Percentiles rank a stretch among this genome's conserved stretches.
Conservation (phyloP, 1,140 invertebrate species). For the Scaptomyza graminum region DNA sequence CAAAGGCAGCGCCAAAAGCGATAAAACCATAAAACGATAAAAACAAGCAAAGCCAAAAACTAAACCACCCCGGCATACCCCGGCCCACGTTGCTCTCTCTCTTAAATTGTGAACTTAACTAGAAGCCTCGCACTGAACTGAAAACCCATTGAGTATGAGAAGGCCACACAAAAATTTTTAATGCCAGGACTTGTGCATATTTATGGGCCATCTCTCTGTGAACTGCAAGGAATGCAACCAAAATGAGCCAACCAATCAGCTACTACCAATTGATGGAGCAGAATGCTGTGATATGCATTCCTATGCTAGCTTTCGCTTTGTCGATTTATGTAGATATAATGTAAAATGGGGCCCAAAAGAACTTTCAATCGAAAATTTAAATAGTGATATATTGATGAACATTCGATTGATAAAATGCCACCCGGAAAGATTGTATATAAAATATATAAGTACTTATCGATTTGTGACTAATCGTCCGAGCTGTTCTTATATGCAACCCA, state of each 20-base stretch:
- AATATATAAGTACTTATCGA: conserved; percentile 51
- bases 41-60: conserved; percentile 22
- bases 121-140: conserved; percentile 5
- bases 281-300: conserved; percentile 6
- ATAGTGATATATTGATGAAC: conserved; percentile 41
- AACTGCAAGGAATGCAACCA: conserved; percentile 46
- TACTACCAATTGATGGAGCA: conserved; percentile 1
- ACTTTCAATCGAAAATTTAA: conserved; percentile 26
- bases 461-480: conserved; percentile 38
- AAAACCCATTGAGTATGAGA: background rate
- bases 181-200: conserved; percentile 64
- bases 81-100: background rate
- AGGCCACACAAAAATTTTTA: conserved; percentile 55
- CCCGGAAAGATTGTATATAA: conserved; percentile 42
- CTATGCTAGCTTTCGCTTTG: background rate
- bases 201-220: conserved; percentile 58
- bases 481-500: conserved; percentile 23
- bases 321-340: background rate
- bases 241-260: conserved; percentile 38
- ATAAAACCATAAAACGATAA: conserved; percentile 50
- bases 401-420: conserved; percentile 46
- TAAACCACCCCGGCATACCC: background rate
- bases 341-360: background rate
- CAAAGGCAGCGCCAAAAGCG: conserved; percentile 60
- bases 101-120: conserved; percentile 21